These are phyloP conservation scores for Caradrina kadenii DNA, from an alignment of 2,888 invertebrate species.

Conservation along the genomic window DNA sequence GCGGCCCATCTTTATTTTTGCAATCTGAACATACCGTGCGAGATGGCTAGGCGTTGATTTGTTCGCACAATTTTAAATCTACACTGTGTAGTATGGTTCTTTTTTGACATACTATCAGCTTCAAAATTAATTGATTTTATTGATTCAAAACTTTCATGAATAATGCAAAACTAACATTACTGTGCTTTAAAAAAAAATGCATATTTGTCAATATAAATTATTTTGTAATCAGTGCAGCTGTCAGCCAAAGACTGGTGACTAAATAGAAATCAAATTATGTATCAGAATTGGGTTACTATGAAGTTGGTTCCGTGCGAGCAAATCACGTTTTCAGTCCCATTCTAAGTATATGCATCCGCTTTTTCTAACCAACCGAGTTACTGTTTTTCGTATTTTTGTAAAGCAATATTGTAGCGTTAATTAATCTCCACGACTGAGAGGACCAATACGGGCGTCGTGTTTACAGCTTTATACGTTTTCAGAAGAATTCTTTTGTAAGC, in stretches of 20 bases:
- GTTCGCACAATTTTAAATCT: conserved; percentile 6
- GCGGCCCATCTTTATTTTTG: background rate
- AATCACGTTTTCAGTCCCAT: background rate
- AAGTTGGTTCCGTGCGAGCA: background rate
- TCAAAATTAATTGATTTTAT: background rate
- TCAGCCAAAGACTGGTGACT: no score
- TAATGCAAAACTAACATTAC: no score
- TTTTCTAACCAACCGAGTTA: conserved; percentile 46
- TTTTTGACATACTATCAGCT: background rate
- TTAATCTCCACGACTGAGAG: conserved; percentile 30
- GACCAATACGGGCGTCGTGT: conserved; percentile 31
- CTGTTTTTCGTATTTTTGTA: conserved; percentile 36
- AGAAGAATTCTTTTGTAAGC: conserved; percentile 9
- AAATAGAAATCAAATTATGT: no score
- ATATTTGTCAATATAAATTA: no score
- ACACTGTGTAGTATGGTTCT: background rate
- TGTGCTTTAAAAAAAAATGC: no score
- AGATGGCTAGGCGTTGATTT: conserved; percentile 6
- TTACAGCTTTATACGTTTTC: conserved; percentile 40
- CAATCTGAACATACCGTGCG: background rate
- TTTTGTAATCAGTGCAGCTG: no score
- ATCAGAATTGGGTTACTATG: no score
- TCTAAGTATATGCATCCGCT: conserved; percentile 40
- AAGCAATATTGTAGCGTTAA: conserved; percentile 17
- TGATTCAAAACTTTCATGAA: no score